Evolutionary conservation across 2,113 vertebrate species (phyloP), one percentile per base, ranked within the genome.

Genomic region (Furnarius figulus): DNA sequence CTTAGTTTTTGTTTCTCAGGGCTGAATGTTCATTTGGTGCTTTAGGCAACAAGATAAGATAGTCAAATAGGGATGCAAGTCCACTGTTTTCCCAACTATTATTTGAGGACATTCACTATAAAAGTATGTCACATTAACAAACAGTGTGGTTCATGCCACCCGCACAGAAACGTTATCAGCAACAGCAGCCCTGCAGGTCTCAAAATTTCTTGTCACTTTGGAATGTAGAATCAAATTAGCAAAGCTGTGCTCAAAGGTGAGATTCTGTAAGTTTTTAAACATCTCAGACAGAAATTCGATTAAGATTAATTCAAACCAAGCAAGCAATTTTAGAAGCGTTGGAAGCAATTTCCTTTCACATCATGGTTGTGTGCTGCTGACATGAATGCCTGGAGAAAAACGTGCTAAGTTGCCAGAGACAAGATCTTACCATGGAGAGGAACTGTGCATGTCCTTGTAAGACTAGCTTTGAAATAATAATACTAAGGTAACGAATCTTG

Each of bases 281-380:
- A 95, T 93, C 96, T 95, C 40, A 91, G 97, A 98, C 96, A 98
- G 96, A 97, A 98, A 98, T 98, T 98, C 95, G 94, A 98, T 98
- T 97, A 98, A 97, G 97, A 98, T 98, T 96, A 98, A 98, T 98
- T 98, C 95, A 97, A 98, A 96, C 92, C 97, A 97, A 97, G 94
- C 97, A 92, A 97, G 96, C 89, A 97, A 96, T 97, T 97, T 98
- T 97, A 88, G 77, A 95, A 81, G 83, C 75, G 27, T 97, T 98
- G 93, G 93, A 97, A 98, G 95, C 96, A 94, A 97, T 98, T 98
- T 97, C 96, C 94, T 97, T 94, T 96, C 97, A 89, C 94, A 94
- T 98, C 90, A 94, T 95, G 91, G 93, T 84, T 23, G 40, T 96
- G 91, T 90, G 92, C 87, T 94, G 81, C 94, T 94, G 96, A 93